These are phyloP conservation scores for Sphinx pinastri DNA, from an alignment of 2,888 invertebrate species.

Conservation along the genomic window DNA sequence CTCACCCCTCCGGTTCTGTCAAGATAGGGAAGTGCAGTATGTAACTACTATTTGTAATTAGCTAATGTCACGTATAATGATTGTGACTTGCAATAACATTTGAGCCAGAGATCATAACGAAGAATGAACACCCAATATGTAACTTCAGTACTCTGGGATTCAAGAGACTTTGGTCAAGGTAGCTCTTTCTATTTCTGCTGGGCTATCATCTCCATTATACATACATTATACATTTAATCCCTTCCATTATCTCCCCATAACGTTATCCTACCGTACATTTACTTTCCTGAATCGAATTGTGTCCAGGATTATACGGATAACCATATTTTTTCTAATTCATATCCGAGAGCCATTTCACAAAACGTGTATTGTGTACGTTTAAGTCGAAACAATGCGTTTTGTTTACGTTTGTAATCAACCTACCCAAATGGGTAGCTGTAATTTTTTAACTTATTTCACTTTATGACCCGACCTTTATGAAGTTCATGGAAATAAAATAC, in stretches of 20 bases:
- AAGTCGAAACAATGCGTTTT: conserved; percentile 27
- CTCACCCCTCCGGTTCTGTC: conserved; percentile 14
- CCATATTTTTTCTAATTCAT: conserved; percentile 30
- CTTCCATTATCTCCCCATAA: conserved; percentile 5
- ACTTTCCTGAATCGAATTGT: conserved; percentile 11
- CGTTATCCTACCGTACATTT: conserved; percentile 21
- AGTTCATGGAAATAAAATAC: not conserved
- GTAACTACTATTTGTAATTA: not conserved
- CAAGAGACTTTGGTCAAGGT: too few species aligned
- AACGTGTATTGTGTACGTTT: conserved; percentile 24
- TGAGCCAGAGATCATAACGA: too few species aligned
- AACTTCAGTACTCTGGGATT: too few species aligned
- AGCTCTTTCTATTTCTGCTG: too few species aligned
- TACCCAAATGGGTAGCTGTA: conserved; percentile 3
- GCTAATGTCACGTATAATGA: too few species aligned
- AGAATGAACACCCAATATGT: too few species aligned
- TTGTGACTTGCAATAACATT: too few species aligned
- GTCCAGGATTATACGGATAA: conserved; percentile 26
- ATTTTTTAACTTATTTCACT: conserved; percentile 4
- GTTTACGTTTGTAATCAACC: conserved; percentile 27
- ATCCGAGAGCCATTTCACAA: conserved; percentile 24
- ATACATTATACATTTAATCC: conserved; percentile 5
- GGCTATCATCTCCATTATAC: not conserved
- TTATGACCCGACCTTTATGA: not conserved
- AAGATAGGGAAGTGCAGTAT: not conserved